Evolutionary conservation across 1,140 invertebrate genomes (phyloP).

Genomic region (Drosophila asahinai): DNA sequence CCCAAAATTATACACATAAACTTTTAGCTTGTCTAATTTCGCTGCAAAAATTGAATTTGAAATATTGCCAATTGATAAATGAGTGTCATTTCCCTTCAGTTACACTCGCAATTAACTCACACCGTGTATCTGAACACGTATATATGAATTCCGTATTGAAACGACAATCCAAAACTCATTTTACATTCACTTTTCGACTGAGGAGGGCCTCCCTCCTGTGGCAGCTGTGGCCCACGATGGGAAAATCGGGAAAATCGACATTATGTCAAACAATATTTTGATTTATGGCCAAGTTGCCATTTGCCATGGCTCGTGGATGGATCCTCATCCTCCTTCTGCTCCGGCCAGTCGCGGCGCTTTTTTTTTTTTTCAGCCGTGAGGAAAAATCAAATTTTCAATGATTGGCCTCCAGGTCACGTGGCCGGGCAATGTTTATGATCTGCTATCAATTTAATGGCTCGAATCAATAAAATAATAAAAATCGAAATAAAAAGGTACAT

Average conservation of each 20-base stretch:
- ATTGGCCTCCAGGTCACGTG: conserved; percentile 65
- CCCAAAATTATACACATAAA: background rate
- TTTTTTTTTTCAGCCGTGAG: background rate
- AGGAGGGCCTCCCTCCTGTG: conserved; percentile 7
- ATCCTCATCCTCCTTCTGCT: background rate
- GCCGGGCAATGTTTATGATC: conserved; percentile 56
- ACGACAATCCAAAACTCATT: conserved; percentile 33
- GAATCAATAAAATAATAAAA: conserved; percentile 63
- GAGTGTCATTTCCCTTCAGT: conserved; percentile 13
- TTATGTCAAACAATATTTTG: conserved; percentile 65
- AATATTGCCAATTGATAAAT: conserved; percentile 21
- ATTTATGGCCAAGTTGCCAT: conserved; percentile 61
- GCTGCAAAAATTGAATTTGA: background rate
- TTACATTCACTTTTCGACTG: conserved; percentile 30
- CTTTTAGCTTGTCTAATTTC: background rate
- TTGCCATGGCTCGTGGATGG: conserved; percentile 15
- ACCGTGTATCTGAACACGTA: background rate
- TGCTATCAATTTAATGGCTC: conserved; percentile 63
- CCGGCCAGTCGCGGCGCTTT: background rate
- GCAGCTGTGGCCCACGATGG: conserved; percentile 50
- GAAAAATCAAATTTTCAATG: conserved; percentile 72
- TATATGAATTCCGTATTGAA: conserved; percentile 25
- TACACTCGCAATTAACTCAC: conserved; percentile 25
- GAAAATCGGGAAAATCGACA: conserved; percentile 53
- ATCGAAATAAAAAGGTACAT: conserved; percentile 13